Percentiles rank a stretch among this genome's conserved stretches.
These are phyloP conservation scores for Papilio elwesi DNA, from an alignment of 2,888 invertebrate genomes.

Conservation along the genomic window DNA sequence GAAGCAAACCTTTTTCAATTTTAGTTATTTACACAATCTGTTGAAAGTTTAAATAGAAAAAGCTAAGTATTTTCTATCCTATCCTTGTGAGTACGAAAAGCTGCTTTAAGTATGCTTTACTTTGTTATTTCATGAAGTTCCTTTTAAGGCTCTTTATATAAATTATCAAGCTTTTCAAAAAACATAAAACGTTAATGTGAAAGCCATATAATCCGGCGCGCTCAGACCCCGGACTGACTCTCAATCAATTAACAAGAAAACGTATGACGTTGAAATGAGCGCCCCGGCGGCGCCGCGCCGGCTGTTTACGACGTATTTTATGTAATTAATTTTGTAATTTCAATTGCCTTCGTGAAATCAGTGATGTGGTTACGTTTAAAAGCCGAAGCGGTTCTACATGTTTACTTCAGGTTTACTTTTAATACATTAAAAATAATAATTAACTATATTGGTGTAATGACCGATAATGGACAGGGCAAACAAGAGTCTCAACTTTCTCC, in stretches of 20 bases:
- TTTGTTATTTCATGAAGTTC: not conserved
- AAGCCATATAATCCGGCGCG: conserved; percentile 4
- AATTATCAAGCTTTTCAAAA: not conserved
- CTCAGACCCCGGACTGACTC: not conserved
- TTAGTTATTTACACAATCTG: too few relatives aligned
- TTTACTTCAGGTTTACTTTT: not conserved
- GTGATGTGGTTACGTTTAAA: conserved; percentile 1
- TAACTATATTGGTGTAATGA: too few relatives aligned
- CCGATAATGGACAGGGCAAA: too few relatives aligned
- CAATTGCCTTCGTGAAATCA: conserved; percentile 16
- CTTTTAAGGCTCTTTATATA: not conserved
- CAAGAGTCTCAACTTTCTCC: not conserved
- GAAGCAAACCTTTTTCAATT: too few relatives aligned
- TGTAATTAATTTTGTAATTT: conserved; percentile 27
- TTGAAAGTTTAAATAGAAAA: too few relatives aligned
- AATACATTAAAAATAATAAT: not conserved
- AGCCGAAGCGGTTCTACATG: not conserved
- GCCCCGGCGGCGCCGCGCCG: not conserved
- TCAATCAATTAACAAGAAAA: conserved; percentile 24
- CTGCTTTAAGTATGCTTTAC: not conserved
- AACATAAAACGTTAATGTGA: conserved; percentile 9
- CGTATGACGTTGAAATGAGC: conserved; percentile 24
- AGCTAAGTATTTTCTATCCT: too few relatives aligned
- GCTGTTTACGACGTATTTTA: conserved; percentile 24
- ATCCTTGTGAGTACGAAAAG: not conserved